phyloP scores from a whole-genome alignment of 2,797 vertebrate species.

The Nyctibius grandis region DNA sequence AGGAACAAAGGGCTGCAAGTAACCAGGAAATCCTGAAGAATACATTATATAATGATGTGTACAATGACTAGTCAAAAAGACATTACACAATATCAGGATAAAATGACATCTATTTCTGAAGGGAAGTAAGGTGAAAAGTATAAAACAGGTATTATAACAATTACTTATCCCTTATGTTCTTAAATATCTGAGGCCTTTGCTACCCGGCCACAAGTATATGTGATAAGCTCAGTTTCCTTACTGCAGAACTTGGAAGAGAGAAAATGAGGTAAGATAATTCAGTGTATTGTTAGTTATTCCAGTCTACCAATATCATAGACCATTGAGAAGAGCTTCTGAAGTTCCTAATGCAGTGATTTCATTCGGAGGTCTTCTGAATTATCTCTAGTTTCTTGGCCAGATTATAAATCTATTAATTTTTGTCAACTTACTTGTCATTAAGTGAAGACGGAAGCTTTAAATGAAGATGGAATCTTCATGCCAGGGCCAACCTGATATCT shows the following conservation, averaged over 20 bases:
- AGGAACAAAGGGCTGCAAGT: neutral
- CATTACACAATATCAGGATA: neutral
- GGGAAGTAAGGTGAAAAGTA: neutral
- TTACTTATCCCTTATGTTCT: neutral
- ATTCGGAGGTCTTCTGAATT: neutral
- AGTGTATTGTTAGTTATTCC: neutral
- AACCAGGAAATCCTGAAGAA: neutral
- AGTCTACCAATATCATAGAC: neutral
- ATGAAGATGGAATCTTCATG: neutral
- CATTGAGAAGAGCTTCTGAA: neutral
- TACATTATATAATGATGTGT: neutral
- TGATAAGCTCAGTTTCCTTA: neutral
- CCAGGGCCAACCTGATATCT: neutral
- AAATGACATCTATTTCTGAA: neutral
- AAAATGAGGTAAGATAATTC: neutral
- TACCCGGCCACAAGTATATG: too few relatives aligned
- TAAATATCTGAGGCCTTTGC: neutral
- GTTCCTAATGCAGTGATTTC: neutral
- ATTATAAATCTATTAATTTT: neutral
- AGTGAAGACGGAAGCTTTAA: neutral
- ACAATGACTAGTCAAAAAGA: neutral
- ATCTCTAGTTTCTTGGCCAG: neutral
- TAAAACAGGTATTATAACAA: neutral
- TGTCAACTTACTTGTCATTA: neutral
- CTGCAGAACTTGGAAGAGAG: neutral